Evolutionary conservation across 2,888 invertebrate species (phyloP), one percentile per base, ranked within the genome.

Genomic region (Acanthosoma haemorrhoidale): DNA sequence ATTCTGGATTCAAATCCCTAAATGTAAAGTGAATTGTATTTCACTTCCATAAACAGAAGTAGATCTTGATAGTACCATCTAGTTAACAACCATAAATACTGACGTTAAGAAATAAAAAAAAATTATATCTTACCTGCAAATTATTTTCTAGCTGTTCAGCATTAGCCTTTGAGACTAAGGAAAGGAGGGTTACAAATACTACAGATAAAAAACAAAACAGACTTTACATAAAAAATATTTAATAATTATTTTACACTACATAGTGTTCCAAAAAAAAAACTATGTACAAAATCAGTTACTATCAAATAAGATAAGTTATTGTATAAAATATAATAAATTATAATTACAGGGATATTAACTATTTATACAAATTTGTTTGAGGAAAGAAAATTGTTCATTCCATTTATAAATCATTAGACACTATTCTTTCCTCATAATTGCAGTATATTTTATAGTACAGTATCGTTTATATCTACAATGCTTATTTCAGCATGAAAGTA

Each of bases 241-340:
- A 25, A 51, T 51, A 51, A 51, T 51, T 51, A 51, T 8, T 51
- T 25, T 51, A 11, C 29, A 51, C 51, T 25, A 51, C 51, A 51
- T 13, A 25, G 6, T 25, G 25, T 51, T 51, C 25, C n/a, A 51
- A 51, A 13, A 25, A 25, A 51, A n/a, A n/a, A n/a, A n/a, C 2
- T 51, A 51, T 29, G 25, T 51, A 51, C 51, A 51, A n/a, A n/a
- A 5, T n/a, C n/a, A 51, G 11, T 25, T 25, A n/a, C 25, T 25
- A n/a, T n/a, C n/a, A n/a, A n/a, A n/a, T n/a, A 29, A 3, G 51
- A 51, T 51, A 51, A 51, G 51, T 51, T 51, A 43, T 4, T 21
- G 13, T 43, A 43, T 43, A 51, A 51, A 43, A 51, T 51, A 51
- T 5, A 51, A 51, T 51, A 51, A 51, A 51, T 51, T 51, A 51